Conservation (phyloP, 2,797 vertebrate species). For the Enteromius fasciolatus region DNA sequence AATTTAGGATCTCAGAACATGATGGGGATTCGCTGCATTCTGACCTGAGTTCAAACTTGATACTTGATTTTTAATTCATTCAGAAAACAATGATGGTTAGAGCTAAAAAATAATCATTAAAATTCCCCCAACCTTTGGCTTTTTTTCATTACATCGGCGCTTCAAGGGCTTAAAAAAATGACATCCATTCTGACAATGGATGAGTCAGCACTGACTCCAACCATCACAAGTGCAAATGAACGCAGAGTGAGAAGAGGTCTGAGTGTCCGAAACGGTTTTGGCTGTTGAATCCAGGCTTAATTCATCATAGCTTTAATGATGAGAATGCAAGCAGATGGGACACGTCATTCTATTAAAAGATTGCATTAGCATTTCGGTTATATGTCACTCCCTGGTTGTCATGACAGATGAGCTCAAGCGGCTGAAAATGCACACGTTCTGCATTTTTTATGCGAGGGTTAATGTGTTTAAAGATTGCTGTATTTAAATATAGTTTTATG, state of each 20-base stretch:
- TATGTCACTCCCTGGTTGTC: constrained; percentile 56
- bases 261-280: constrained; percentile 63
- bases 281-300: constrained; percentile 63
- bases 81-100: constrained; percentile 15
- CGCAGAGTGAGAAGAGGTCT: constrained; percentile 62
- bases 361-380: constrained; percentile 68
- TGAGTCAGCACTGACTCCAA: constrained; percentile 64
- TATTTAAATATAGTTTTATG: not conserved
- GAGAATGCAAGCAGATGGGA: constrained; percentile 60
- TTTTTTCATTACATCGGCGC: constrained; percentile 59
- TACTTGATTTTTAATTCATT: constrained; percentile 3
- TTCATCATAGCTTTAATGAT: constrained; percentile 56
- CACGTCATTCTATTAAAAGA: constrained; percentile 66
- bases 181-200: constrained; percentile 61
- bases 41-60: constrained; percentile 15
- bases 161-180: constrained; percentile 61
- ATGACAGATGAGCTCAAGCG: constrained; percentile 52
- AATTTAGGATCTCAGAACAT: constrained; percentile 5
- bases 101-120: constrained; percentile 45
- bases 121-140: constrained; percentile 47
- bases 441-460: constrained; percentile 37
- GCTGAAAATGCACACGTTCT: constrained; percentile 58
- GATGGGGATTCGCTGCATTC: not conserved
- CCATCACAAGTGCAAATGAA: constrained; percentile 69
- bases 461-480: not conserved